A percentile compares a stretch with the other conserved stretches of the same genome.
Evolutionary conservation across 2,888 invertebrate species (phyloP).

Genomic region (Yponomeuta evonymella): DNA sequence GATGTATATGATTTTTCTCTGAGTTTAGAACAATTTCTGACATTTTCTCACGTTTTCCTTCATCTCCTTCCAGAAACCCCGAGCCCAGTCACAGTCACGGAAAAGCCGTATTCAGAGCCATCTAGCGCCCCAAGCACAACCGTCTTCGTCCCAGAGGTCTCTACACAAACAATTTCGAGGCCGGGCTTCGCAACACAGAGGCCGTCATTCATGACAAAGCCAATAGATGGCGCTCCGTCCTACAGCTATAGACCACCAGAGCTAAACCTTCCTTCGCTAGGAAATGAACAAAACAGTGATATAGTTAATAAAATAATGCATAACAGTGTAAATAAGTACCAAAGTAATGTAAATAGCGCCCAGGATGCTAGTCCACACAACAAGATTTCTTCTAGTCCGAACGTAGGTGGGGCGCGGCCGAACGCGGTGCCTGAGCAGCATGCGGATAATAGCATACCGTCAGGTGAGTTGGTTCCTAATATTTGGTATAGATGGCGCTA

Average conservation of each 20-base stretch:
- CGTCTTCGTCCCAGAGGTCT: slow-evolving; percentile 40
- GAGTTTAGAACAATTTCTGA: background rate
- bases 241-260: slow-evolving; percentile 68
- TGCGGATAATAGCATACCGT: slow-evolving; percentile 63
- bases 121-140: slow-evolving; percentile 50
- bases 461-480: slow-evolving; percentile 43
- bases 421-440: slow-evolving; percentile 70
- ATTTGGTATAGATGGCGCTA: background rate
- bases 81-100: slow-evolving; percentile 50
- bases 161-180: slow-evolving; percentile 51
- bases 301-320: slow-evolving; percentile 73
- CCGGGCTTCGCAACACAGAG: slow-evolving; percentile 61
- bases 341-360: slow-evolving; percentile 65
- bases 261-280: slow-evolving; percentile 63
- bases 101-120: slow-evolving; percentile 55
- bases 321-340: slow-evolving; percentile 75
- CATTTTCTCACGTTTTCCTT: slow-evolving; percentile 16
- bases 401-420: slow-evolving; percentile 65
- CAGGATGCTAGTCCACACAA: slow-evolving; percentile 74
- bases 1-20: too few species aligned
- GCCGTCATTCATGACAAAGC: slow-evolving; percentile 71
- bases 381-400: slow-evolving; percentile 77
- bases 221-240: slow-evolving; percentile 69
- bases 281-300: slow-evolving; percentile 74
- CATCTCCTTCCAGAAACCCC: slow-evolving; percentile 49